These are phyloP conservation scores for Onychorhynchus coronatus DNA, from an alignment of 2,113 vertebrate species.

Conservation along the genomic window DNA sequence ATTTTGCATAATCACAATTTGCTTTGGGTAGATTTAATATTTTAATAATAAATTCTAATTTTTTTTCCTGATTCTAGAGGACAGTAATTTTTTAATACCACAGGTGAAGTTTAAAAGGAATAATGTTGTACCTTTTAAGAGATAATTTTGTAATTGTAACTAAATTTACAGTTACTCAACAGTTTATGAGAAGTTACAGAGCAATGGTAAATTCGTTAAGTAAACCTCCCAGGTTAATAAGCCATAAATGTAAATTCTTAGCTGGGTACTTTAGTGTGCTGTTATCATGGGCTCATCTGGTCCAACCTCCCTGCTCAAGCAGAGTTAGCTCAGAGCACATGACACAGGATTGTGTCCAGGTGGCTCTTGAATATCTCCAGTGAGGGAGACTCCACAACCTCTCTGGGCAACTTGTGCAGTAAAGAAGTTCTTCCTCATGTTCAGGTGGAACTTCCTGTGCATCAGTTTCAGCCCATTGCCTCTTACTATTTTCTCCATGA, in stretches of 20 bases:
- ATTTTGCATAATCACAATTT: background rate
- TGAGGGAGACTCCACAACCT: background rate
- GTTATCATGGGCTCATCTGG: no score
- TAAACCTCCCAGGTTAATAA: background rate
- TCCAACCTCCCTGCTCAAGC: background rate
- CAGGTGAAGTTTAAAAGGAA: background rate
- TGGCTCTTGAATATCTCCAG: background rate
- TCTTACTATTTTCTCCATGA: background rate
- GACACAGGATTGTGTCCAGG: background rate
- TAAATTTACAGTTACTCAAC: background rate
- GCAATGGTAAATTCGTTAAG: background rate
- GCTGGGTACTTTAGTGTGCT: background rate
- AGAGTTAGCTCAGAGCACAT: fast-evolving
- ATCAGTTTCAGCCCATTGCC: fast-evolving
- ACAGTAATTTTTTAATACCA: background rate
- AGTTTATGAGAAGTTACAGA: background rate
- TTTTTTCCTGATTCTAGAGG: background rate
- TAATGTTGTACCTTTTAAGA: background rate
- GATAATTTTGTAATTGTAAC: background rate
- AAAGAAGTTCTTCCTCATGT: background rate
- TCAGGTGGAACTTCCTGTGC: background rate
- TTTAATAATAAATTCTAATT: background rate
- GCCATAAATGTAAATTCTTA: background rate
- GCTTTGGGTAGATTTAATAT: background rate
- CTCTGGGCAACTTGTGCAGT: background rate